Percentiles rank a stretch among this genome's conserved stretches.
Conservation (phyloP, 2,888 invertebrate species). For the Argyresthia goedartella region DNA sequence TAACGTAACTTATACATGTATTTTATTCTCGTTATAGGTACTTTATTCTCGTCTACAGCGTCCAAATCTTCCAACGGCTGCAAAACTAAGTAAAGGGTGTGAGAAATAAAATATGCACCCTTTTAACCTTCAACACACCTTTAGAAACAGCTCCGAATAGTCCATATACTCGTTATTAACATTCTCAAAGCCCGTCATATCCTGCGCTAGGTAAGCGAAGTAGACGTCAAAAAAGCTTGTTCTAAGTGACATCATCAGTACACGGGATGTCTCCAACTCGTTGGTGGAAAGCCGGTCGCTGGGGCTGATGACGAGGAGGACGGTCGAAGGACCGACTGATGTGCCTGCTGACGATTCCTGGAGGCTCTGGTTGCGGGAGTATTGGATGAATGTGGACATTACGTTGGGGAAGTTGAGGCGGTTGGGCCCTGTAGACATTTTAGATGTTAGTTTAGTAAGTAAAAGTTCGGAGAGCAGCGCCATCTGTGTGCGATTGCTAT, state of each 20-base stretch:
- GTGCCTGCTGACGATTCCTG: slow-evolving; percentile 33
- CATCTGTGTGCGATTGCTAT: background rate
- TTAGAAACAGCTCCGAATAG: slow-evolving; percentile 61
- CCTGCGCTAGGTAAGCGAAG: slow-evolving; percentile 62
- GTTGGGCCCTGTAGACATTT: slow-evolving; percentile 58
- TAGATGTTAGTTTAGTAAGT: background rate
- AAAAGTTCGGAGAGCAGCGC: background rate
- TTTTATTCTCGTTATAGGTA: no score
- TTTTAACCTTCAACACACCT: slow-evolving; percentile 20
- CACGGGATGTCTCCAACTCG: slow-evolving; percentile 46
- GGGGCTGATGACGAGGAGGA: slow-evolving; percentile 66
- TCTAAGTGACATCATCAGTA: slow-evolving; percentile 53
- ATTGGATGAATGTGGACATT: slow-evolving; percentile 52
- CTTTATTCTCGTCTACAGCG: no score
- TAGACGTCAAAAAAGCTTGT: slow-evolving; percentile 62
- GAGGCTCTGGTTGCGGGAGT: slow-evolving; percentile 54
- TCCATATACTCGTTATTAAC: slow-evolving; percentile 56
- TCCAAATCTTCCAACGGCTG: no score
- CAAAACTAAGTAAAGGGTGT: no score
- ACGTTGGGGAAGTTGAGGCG: slow-evolving; percentile 60
- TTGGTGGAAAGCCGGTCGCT: slow-evolving; percentile 48
- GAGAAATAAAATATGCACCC: no score
- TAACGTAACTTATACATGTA: no score
- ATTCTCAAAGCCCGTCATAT: slow-evolving; percentile 49
- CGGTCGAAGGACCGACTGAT: slow-evolving; percentile 54